phyloP scores from a whole-genome alignment of 1,140 invertebrate genomes.

The Drosophila littoralis region DNA sequence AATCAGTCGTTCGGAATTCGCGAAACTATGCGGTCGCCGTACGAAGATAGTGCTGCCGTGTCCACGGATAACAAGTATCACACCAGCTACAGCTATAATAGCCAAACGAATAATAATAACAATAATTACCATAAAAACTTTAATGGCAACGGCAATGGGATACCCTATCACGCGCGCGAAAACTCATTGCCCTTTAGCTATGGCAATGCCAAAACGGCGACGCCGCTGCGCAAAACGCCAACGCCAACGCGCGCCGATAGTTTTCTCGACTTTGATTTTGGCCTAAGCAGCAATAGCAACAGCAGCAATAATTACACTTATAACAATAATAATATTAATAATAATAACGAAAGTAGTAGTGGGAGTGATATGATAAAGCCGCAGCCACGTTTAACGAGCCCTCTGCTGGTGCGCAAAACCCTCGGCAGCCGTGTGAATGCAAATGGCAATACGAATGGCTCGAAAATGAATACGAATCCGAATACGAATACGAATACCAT shows the following conservation, averaged over 20 bases:
- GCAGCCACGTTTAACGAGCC: slow-evolving; percentile 82
- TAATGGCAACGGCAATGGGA: slow-evolving; percentile 76
- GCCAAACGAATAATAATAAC: slow-evolving; percentile 52
- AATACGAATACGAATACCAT: slow-evolving; percentile 59
- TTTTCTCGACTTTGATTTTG: slow-evolving; percentile 67
- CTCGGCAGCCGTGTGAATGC: slow-evolving; percentile 49
- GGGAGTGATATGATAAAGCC: slow-evolving; percentile 76
- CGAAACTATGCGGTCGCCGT: slow-evolving; percentile 80
- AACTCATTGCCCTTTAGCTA: slow-evolving; percentile 93
- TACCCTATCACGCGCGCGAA: slow-evolving; percentile 92
- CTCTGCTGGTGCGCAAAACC: slow-evolving; percentile 84
- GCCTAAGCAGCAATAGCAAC: slow-evolving; percentile 14
- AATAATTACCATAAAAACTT: slow-evolving; percentile 75
- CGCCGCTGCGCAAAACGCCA: slow-evolving; percentile 74
- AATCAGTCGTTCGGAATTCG: slow-evolving; percentile 81
- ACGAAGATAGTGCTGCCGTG: slow-evolving; percentile 67
- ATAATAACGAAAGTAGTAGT: slow-evolving; percentile 18
- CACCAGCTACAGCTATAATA: slow-evolving; percentile 34
- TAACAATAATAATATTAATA: slow-evolving; percentile 43
- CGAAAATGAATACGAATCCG: slow-evolving; percentile 11
- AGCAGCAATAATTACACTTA: slow-evolving; percentile 4
- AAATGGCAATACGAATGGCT: slow-evolving; percentile 40
- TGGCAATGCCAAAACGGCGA: slow-evolving; percentile 85
- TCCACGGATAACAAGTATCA: slow-evolving; percentile 70
- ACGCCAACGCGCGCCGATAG: slow-evolving; percentile 69